Conservation (phyloP, 1,140 invertebrate species). For the Anastrepha obliqua region DNA sequence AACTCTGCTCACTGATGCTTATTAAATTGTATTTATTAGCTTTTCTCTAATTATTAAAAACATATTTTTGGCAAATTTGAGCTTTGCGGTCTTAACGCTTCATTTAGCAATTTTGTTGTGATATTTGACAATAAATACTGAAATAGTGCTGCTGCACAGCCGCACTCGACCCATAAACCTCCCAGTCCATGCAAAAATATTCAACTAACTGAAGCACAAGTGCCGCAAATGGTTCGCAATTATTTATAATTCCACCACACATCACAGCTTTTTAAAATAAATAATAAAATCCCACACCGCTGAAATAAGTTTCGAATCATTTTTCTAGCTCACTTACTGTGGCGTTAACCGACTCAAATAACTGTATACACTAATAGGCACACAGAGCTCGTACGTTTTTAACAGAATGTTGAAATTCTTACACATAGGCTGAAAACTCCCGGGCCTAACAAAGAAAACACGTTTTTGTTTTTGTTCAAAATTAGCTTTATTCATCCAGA, state of each 20-base stretch:
- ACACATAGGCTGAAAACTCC: no score
- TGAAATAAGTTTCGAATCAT: background rate
- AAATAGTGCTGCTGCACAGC: background rate
- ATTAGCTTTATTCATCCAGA: no score
- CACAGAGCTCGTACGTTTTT: no score
- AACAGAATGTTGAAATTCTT: no score
- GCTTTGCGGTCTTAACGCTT: background rate
- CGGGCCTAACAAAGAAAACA: no score
- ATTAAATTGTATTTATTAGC: background rate
- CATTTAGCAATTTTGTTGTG: background rate
- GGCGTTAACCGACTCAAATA: background rate
- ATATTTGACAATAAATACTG: background rate
- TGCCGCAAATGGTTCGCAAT: conserved; percentile 49
- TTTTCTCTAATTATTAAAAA: conserved; percentile 22
- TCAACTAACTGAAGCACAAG: conserved; percentile 29
- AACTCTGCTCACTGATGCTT: background rate
- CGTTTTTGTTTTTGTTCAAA: no score
- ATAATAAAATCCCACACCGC: background rate
- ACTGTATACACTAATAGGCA: no score
- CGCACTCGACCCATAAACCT: background rate
- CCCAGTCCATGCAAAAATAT: conserved; percentile 5
- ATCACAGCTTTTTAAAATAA: conserved; percentile 51
- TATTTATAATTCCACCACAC: conserved; percentile 53
- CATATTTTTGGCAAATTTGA: background rate
- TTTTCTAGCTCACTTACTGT: background rate